These are phyloP conservation scores for Pogonomyrmex barbatus DNA, from an alignment of 1,140 invertebrate species.

Conservation along the genomic window DNA sequence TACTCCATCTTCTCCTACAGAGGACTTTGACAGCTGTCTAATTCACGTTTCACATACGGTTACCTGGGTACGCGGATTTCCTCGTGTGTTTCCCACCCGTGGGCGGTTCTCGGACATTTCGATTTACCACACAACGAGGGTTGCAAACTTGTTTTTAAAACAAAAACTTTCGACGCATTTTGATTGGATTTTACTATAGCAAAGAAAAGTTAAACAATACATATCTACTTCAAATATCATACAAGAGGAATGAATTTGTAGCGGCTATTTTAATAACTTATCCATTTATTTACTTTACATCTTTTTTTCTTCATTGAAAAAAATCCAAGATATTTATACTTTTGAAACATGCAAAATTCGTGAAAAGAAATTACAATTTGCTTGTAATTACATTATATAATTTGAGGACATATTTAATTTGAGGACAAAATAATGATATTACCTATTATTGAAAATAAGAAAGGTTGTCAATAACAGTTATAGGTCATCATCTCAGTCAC, in stretches of 20 bases:
- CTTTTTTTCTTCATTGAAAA: not conserved
- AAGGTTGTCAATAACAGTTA: not conserved
- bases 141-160: slow-evolving; percentile 43
- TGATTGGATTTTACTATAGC: not conserved
- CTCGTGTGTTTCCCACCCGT: slow-evolving; percentile 41
- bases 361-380: not conserved
- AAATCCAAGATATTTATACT: slow-evolving; percentile 29
- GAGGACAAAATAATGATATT: not conserved
- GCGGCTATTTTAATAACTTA: slow-evolving; percentile 18
- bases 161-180: slow-evolving; percentile 26
- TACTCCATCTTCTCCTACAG: slow-evolving; percentile 77
- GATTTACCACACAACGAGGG: not conserved
- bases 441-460: not conserved
- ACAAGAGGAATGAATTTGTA: not conserved
- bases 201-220: not conserved
- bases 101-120: slow-evolving; percentile 19
- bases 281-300: not conserved
- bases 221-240: not conserved
- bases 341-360: not conserved
- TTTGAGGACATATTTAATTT: not conserved
- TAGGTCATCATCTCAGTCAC: slow-evolving; percentile 18
- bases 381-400: not conserved
- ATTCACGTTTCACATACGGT: slow-evolving; percentile 75
- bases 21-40: slow-evolving; percentile 79
- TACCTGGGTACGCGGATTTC: slow-evolving; percentile 72